Percentiles rank a stretch among this genome's conserved stretches.
Evolutionary conservation across 2,797 vertebrate genomes (phyloP).

Genomic region (Peromyscus melanophrys): DNA sequence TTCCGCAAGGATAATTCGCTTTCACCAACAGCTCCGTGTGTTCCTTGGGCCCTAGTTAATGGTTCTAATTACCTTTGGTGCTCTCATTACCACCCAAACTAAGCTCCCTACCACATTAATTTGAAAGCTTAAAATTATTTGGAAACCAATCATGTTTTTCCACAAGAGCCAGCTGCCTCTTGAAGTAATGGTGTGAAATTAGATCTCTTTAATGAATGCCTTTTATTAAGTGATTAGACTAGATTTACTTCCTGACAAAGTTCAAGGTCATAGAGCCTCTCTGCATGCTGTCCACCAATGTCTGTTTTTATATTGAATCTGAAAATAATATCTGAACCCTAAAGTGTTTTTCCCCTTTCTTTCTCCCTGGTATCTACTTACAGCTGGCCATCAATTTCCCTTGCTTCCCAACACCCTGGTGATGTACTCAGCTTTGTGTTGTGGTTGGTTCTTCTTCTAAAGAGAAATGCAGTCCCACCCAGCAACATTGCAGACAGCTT

Average conservation of each 20-base stretch:
- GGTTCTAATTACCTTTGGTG: slow-evolving; percentile 43
- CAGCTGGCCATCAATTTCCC: background rate
- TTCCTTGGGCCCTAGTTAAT: background rate
- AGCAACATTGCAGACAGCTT: background rate
- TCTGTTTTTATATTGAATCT: slow-evolving; percentile 69
- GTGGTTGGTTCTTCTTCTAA: background rate
- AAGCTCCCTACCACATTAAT: slow-evolving; percentile 18
- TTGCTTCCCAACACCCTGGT: background rate
- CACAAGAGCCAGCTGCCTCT: background rate
- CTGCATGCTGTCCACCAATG: background rate
- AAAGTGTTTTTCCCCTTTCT: background rate
- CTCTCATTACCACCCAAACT: slow-evolving; percentile 40
- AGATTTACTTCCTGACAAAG: slow-evolving; percentile 52
- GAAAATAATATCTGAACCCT: slow-evolving; percentile 51
- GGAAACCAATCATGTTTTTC: slow-evolving; percentile 59
- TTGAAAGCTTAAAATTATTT: slow-evolving; percentile 48
- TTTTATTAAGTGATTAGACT: slow-evolving; percentile 57
- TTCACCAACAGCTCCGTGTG: background rate
- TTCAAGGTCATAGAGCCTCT: slow-evolving; percentile 62
- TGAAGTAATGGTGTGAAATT: background rate
- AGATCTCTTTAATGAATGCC: slow-evolving; percentile 44
- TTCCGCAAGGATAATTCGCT: background rate
- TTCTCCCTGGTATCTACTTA: background rate
- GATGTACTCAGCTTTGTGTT: background rate
- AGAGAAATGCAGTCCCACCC: background rate